phyloP scores from a whole-genome alignment of 2,888 invertebrate genomes.

The Micoletzkya japonica region DNA sequence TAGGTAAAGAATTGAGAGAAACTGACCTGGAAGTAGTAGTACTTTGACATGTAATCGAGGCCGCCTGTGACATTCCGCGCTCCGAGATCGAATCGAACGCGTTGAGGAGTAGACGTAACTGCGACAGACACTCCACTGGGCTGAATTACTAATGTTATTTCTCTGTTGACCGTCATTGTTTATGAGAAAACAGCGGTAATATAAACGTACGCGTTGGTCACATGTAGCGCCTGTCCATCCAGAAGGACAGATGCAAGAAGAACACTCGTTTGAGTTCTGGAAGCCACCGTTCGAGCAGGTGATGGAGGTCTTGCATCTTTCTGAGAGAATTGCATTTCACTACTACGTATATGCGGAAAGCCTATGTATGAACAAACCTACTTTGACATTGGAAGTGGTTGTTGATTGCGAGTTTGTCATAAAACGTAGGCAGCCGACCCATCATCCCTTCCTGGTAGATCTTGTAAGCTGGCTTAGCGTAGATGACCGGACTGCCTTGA shows the following conservation, averaged over 20 bases:
- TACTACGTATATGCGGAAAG: not conserved
- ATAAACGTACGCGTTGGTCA: not conserved
- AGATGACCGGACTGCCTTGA: slow-evolving; percentile 6
- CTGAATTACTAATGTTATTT: too few relatives aligned
- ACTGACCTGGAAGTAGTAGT: slow-evolving; percentile 10
- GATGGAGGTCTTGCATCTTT: not conserved
- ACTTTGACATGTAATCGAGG: slow-evolving; percentile 2
- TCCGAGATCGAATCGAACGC: not conserved
- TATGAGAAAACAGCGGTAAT: too few relatives aligned
- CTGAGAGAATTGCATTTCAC: not conserved
- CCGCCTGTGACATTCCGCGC: not conserved
- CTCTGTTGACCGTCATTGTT: too few relatives aligned
- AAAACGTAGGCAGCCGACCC: slow-evolving; percentile 22
- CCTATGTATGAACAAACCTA: not conserved
- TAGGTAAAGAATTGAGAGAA: not conserved
- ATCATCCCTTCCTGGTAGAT: slow-evolving; percentile 19
- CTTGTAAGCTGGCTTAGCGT: slow-evolving; percentile 18
- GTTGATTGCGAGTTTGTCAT: slow-evolving; percentile 15
- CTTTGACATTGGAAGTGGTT: slow-evolving; percentile 20
- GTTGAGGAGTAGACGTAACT: slow-evolving; percentile 6
- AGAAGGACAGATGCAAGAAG: not conserved
- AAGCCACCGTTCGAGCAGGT: slow-evolving; percentile 14
- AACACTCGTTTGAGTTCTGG: slow-evolving; percentile 1
- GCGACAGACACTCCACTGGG: not conserved
- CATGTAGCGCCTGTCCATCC: slow-evolving; percentile 14